Percentiles rank a stretch among this genome's conserved stretches.
Conservation (phyloP, 2,888 invertebrate species). For the Coelinius sp. region DNA sequence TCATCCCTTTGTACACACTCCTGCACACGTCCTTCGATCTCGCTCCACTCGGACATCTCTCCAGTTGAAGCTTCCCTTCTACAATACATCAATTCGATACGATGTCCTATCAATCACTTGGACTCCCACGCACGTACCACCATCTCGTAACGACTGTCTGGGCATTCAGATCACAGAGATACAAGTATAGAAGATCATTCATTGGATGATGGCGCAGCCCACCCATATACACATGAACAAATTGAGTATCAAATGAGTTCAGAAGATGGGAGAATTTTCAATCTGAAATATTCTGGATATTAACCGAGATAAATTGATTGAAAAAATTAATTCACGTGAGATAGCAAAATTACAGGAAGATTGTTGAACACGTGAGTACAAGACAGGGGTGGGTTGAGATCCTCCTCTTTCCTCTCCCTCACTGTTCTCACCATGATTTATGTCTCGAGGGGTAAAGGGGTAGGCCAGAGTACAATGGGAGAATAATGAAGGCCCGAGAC, state of each 20-base stretch:
- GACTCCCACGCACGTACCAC: background rate
- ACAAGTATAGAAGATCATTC: background rate
- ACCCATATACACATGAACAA: background rate
- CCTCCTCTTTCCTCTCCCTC: background rate
- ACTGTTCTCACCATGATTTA: constrained; percentile 49
- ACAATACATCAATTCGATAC: constrained; percentile 14
- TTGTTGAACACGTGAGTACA: background rate
- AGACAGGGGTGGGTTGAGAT: background rate
- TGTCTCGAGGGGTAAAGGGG: constrained; percentile 43
- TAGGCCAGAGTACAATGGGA: constrained; percentile 61
- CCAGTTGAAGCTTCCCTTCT: background rate
- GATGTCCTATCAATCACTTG: constrained; percentile 31
- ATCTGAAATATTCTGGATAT: background rate
- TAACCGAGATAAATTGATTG: background rate
- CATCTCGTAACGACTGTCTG: background rate
- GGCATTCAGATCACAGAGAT: background rate
- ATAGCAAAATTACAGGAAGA: background rate
- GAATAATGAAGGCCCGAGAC: constrained; percentile 68
- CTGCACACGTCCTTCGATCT: background rate
- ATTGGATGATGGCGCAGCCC: background rate
- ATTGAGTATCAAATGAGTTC: background rate
- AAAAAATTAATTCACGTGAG: background rate
- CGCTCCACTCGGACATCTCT: background rate
- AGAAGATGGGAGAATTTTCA: background rate
- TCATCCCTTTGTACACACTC: background rate